A percentile compares a stretch with the other conserved stretches of the same genome.
Evolutionary conservation across 2,888 invertebrate genomes (phyloP).

Genomic region (Hyalella azteca): DNA sequence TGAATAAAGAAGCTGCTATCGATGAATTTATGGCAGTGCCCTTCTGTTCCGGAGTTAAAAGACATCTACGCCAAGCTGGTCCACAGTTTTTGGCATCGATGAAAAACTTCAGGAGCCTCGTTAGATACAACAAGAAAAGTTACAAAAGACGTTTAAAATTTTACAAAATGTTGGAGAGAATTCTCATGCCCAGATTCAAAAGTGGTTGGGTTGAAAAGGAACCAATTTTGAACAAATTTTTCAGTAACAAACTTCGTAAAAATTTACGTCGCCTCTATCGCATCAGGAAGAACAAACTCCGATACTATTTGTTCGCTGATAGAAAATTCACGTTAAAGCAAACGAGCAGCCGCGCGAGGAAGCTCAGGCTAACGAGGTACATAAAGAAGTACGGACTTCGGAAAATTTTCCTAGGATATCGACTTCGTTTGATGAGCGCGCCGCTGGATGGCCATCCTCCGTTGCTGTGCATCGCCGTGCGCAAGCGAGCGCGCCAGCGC

Average conservation of each 20-base stretch:
- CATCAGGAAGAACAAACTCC: neutral
- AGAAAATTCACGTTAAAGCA: neutral
- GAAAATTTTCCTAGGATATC: neutral
- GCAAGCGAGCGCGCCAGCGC: too few relatives aligned
- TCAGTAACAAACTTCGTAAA: neutral
- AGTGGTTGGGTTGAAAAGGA: neutral
- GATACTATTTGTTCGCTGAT: neutral
- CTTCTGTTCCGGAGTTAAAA: slow-evolving; percentile 8
- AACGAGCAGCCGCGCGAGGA: neutral
- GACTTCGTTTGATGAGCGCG: neutral
- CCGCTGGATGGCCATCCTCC: neutral
- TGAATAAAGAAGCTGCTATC: slow-evolving; percentile 6
- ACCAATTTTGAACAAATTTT: neutral
- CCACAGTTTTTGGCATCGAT: neutral
- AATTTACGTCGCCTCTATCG: slow-evolving; percentile 6
- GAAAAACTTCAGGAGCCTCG: neutral
- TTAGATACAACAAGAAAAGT: slow-evolving; percentile 1
- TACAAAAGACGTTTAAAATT: neutral
- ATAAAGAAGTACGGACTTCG: neutral
- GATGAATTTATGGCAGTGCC: neutral
- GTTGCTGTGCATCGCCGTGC: too few relatives aligned
- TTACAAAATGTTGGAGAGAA: neutral
- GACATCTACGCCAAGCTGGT: neutral
- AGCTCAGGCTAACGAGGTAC: neutral
- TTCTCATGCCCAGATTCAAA: neutral